Percentiles rank a stretch among this genome's conserved stretches.
Evolutionary conservation across 2,888 invertebrate species (phyloP).

Genomic region (Drosophila setosimentum): DNA sequence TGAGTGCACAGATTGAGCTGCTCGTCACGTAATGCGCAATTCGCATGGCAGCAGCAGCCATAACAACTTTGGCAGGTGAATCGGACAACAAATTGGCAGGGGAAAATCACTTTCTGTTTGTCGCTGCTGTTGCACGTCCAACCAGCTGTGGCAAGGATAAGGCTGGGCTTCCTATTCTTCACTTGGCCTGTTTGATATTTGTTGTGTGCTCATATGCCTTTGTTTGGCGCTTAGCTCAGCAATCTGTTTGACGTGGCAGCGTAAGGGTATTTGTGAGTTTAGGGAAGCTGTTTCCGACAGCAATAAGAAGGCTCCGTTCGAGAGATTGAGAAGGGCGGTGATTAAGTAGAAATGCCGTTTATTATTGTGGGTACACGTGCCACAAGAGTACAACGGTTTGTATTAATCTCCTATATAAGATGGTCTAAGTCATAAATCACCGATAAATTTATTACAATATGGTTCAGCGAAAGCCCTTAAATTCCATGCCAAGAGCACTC

Average conservation of each 20-base stretch:
- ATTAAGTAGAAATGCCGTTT: neutral
- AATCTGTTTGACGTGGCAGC: neutral
- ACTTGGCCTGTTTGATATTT: constrained; percentile 4
- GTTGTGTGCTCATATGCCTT: constrained; percentile 14
- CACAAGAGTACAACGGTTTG: neutral
- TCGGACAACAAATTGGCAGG: constrained; percentile 14
- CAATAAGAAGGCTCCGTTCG: neutral
- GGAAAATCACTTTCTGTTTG: constrained; percentile 41
- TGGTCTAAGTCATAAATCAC: neutral
- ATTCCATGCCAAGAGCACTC: neutral
- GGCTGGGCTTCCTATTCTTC: constrained; percentile 1
- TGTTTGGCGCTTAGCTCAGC: constrained; percentile 15
- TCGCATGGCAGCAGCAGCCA: constrained; percentile 1
- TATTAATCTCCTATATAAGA: neutral
- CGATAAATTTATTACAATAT: neutral
- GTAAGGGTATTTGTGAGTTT: constrained; percentile 9
- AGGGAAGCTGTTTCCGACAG: neutral
- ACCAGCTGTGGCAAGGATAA: constrained; percentile 35
- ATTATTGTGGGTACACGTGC: neutral
- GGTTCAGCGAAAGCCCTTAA: neutral
- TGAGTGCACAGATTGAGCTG: constrained; percentile 35
- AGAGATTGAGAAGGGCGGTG: neutral
- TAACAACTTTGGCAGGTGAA: constrained; percentile 26
- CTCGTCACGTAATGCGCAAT: constrained; percentile 44
- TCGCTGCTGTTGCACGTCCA: constrained; percentile 41